Percentiles rank a stretch among this genome's conserved stretches.
These are phyloP conservation scores for Oasisia sp. DNA, from an alignment of 2,888 invertebrate species.

Conservation along the genomic window DNA sequence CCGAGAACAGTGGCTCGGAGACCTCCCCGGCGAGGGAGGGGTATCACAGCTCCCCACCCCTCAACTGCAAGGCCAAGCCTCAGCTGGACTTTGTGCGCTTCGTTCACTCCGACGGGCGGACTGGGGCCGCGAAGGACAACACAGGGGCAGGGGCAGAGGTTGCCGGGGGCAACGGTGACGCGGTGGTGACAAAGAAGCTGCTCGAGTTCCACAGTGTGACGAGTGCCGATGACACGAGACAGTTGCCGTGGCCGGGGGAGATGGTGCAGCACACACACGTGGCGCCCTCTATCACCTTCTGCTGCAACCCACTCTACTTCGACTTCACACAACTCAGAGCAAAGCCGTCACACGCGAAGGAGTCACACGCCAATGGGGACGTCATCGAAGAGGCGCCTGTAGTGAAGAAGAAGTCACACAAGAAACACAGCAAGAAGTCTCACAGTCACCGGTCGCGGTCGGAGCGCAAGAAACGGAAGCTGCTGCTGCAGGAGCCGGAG, in stretches of 20 bases:
- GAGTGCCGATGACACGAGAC: conserved; percentile 52
- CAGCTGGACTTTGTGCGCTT: conserved; percentile 30
- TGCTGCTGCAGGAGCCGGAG: not conserved
- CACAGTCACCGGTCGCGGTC: not conserved
- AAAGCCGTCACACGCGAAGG: conserved; percentile 27
- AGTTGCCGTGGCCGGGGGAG: conserved; percentile 61
- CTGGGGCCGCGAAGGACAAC: not conserved
- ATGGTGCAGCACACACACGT: conserved; percentile 58
- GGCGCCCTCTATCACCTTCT: conserved; percentile 53
- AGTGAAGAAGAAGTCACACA: conserved; percentile 8
- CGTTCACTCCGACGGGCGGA: conserved; percentile 19
- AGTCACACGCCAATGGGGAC: conserved; percentile 1
- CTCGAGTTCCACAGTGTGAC: conserved; percentile 30
- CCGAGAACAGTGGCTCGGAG: not conserved
- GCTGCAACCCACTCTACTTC: conserved; percentile 62
- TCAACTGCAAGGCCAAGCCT: conserved; percentile 31
- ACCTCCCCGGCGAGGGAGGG: conserved; percentile 17
- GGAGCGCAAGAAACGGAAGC: conserved; percentile 21
- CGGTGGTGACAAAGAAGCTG: not conserved
- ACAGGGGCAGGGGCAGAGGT: not conserved
- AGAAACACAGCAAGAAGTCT: conserved; percentile 17
- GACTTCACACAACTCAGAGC: conserved; percentile 53
- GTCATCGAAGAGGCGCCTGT: not conserved
- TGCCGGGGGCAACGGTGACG: not conserved
- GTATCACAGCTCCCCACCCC: conserved; percentile 32